Evolutionary conservation across 2,888 invertebrate species (phyloP).

Genomic region (Drosophila emarginata): DNA sequence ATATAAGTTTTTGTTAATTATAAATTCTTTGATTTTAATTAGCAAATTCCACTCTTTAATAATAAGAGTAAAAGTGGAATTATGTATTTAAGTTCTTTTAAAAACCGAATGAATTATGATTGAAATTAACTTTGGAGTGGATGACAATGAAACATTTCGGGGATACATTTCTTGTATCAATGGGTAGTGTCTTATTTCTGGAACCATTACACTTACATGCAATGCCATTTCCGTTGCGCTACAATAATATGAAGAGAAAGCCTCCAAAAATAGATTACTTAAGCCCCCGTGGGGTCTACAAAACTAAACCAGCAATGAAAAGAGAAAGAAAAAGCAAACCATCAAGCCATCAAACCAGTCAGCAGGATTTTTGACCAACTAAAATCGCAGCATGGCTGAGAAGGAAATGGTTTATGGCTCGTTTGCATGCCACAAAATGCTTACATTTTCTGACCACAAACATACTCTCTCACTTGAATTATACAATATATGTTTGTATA

Average conservation of each 20-base stretch:
- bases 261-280: slow-evolving; percentile 22
- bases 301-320: slow-evolving; percentile 8
- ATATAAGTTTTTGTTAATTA: too few relatives aligned
- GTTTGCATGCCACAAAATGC: slow-evolving; percentile 80
- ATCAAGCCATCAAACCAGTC: slow-evolving; percentile 5
- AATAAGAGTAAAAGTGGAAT: too few relatives aligned
- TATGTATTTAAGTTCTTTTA: too few relatives aligned
- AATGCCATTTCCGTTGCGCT: slow-evolving; percentile 41
- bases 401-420: slow-evolving; percentile 78
- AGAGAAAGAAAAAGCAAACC: neutral
- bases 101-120: too few relatives aligned
- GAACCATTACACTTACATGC: slow-evolving; percentile 45
- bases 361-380: slow-evolving; percentile 31
- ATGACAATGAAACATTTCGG: neutral
- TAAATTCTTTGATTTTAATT: too few relatives aligned
- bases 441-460: slow-evolving; percentile 59
- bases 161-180: neutral
- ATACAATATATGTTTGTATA: neutral
- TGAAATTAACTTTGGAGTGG: too few relatives aligned
- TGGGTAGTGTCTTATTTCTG: slow-evolving; percentile 17
- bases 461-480: neutral
- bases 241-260: slow-evolving; percentile 35
- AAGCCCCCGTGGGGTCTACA: slow-evolving; percentile 30
- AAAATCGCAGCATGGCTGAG: slow-evolving; percentile 21
- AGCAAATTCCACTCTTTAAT: too few relatives aligned